Base-by-base conservation (phyloP, 2,888 invertebrate genomes). In the Willowsia nigromaculata region DNA sequence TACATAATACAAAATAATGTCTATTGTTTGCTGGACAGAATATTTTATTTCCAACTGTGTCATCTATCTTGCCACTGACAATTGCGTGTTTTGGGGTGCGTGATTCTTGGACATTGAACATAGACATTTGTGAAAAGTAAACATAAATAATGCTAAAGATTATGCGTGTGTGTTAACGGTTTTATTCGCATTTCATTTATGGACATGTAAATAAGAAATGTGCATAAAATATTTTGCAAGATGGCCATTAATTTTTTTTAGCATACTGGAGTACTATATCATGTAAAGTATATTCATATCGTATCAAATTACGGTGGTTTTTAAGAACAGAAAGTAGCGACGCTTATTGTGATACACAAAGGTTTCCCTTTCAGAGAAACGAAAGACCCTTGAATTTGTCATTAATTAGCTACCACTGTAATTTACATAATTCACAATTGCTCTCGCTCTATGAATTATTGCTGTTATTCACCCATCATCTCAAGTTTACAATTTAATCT, bases 341-440 rank as follows among this genome's bases (percentile, higher is more conserved):
- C n/a, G n/a, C n/a, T n/a, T n/a, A n/a, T n/a, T n/a, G 47, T n/a
- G 13, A 25, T 22, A 40, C 18, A 50, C 27, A 50, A 30, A 74
- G 80, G 22, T 37, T 53, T 53, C 18, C 80, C 37, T 62, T 47
- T 62, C 33, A 68, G 62, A 80, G 56, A 71, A 68, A 83, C 43
- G 82, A 30, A 56, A 27, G 82, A 88, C 87, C 87, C 87, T 88
- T 88, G 87, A 71, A 82, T 74, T 82, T 62, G 82, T 74, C 82
- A 74, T 88, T 88, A 88, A 88, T 88, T 88, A 88, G 71, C 87
- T 37, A 30, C 81, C 81, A 40, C 87, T 82, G 81, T 76, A 88
- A 88, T 88, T 88, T 88, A 82, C 87, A 88, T 88, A 88, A 88
- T 88, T 81, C 82, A 74, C 47, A 74, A 87, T 81, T 86, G 80